phyloP scores from a whole-genome alignment of 92 coral and sea anemone species.

The Porites cylindrica region DNA sequence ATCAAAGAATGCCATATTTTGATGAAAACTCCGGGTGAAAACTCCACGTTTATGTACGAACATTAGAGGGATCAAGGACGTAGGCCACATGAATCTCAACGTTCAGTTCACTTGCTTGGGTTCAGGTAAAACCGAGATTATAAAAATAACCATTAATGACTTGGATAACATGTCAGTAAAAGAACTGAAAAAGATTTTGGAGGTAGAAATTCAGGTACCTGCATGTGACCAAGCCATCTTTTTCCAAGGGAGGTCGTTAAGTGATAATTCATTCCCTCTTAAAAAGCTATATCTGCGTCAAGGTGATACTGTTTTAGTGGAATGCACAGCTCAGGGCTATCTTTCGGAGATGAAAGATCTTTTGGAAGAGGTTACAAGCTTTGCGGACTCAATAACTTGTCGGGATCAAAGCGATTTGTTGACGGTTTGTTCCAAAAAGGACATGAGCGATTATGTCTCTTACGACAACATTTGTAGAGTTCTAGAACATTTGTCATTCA shows the following conservation, averaged over 20 bases:
- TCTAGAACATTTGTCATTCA: slow-evolving; percentile 73
- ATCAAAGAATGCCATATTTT: neutral
- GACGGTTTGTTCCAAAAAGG: slow-evolving; percentile 22
- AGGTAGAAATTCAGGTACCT: slow-evolving; percentile 66
- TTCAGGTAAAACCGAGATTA: slow-evolving; percentile 28
- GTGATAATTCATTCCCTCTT: slow-evolving; percentile 55
- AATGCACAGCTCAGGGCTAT: slow-evolving; percentile 50
- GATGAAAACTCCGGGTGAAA: neutral
- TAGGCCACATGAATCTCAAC: slow-evolving; percentile 5
- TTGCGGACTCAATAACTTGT: slow-evolving; percentile 22
- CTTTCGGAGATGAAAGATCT: slow-evolving; percentile 52
- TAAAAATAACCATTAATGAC: slow-evolving; percentile 32
- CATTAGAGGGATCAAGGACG: neutral
- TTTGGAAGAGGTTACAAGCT: slow-evolving; percentile 44
- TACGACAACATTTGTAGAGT: slow-evolving; percentile 67
- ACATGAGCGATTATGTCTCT: neutral
- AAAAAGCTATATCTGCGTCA: slow-evolving; percentile 75
- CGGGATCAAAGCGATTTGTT: slow-evolving; percentile 11
- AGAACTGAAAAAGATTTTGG: slow-evolving; percentile 66
- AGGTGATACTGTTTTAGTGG: slow-evolving; percentile 63
- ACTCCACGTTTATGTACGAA: neutral
- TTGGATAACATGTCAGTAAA: slow-evolving; percentile 61
- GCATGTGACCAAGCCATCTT: slow-evolving; percentile 71
- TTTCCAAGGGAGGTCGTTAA: slow-evolving; percentile 53
- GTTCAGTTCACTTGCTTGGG: slow-evolving; percentile 31